phyloP scores from a whole-genome alignment of 1,140 invertebrate species.

The Nephila pilipes region DNA sequence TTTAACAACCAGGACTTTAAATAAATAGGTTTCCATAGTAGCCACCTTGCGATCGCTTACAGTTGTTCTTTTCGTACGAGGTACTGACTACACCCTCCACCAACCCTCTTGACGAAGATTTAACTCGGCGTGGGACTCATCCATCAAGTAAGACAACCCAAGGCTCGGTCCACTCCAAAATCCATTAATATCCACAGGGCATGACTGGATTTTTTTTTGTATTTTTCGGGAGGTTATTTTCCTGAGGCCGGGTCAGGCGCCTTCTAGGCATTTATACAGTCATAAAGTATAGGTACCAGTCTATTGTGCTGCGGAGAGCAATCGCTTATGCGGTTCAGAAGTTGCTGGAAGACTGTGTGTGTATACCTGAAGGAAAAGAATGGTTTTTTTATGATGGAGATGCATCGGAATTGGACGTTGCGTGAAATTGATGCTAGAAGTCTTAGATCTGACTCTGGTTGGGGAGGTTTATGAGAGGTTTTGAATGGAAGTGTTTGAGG shows the following conservation, averaged over 20 bases:
- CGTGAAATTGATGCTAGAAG: constrained; percentile 54
- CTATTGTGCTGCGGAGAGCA: constrained; percentile 28
- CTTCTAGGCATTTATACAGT: constrained; percentile 66
- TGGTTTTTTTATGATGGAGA: constrained; percentile 58
- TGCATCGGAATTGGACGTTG: constrained; percentile 56
- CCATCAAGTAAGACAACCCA: constrained; percentile 56
- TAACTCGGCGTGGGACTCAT: not conserved
- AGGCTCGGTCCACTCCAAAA: constrained; percentile 68
- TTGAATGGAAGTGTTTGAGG: not conserved
- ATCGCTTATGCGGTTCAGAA: constrained; percentile 60
- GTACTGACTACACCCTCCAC: not conserved
- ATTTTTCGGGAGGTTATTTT: constrained; percentile 18
- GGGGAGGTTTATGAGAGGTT: not conserved
- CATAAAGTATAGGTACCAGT: constrained; percentile 63
- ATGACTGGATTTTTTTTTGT: constrained; percentile 53
- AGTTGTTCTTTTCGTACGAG: not conserved
- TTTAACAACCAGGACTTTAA: constrained; percentile 12
- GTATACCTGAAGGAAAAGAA: not conserved
- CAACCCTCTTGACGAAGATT: constrained; percentile 17
- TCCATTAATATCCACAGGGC: constrained; percentile 66
- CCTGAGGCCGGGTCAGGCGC: constrained; percentile 28
- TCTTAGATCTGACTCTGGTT: not conserved
- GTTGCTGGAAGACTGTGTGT: not conserved
- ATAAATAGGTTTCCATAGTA: not conserved
- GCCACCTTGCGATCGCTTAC: not conserved